These are phyloP conservation scores for Neoscelio sp. DNA, from an alignment of 2,888 invertebrate genomes.

Conservation along the genomic window DNA sequence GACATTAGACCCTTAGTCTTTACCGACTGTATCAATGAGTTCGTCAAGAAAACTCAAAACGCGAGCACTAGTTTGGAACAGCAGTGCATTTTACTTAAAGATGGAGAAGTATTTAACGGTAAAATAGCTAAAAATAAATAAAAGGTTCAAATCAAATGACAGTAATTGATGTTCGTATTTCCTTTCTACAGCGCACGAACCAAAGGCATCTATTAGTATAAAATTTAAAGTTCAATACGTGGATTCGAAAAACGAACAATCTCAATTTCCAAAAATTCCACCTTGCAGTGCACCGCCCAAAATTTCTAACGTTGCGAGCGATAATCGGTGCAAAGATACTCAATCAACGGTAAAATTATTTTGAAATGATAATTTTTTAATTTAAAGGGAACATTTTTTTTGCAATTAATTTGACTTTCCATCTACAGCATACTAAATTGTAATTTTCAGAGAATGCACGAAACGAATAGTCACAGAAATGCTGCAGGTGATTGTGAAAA, in stretches of 20 bases:
- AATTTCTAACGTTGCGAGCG: constrained; percentile 3
- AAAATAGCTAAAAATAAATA: constrained; percentile 38
- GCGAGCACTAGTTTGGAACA: constrained; percentile 81
- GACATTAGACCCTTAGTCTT: constrained; percentile 84
- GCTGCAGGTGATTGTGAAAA: constrained; percentile 74
- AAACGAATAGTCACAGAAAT: constrained; percentile 75
- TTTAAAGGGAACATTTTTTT: too few species aligned
- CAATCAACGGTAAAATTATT: constrained; percentile 19
- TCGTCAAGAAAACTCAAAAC: constrained; percentile 82
- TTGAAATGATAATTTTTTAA: neutral
- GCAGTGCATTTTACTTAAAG: constrained; percentile 73
- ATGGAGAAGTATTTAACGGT: constrained; percentile 56
- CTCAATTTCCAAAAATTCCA: constrained; percentile 49
- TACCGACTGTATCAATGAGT: constrained; percentile 81
- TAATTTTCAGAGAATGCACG: constrained; percentile 69
- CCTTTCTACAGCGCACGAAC: constrained; percentile 62
- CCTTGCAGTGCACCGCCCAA: neutral
- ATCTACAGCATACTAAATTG: too few species aligned
- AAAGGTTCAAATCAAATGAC: too few species aligned
- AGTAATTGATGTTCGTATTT: too few species aligned
- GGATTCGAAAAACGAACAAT: constrained; percentile 68
- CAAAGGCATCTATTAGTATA: constrained; percentile 84
- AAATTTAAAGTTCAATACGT: constrained; percentile 84
- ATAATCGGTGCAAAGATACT: constrained; percentile 2
- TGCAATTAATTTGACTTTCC: too few species aligned